Base-by-base conservation (phyloP, 2,888 invertebrate species). In the Anoncus sp. region DNA sequence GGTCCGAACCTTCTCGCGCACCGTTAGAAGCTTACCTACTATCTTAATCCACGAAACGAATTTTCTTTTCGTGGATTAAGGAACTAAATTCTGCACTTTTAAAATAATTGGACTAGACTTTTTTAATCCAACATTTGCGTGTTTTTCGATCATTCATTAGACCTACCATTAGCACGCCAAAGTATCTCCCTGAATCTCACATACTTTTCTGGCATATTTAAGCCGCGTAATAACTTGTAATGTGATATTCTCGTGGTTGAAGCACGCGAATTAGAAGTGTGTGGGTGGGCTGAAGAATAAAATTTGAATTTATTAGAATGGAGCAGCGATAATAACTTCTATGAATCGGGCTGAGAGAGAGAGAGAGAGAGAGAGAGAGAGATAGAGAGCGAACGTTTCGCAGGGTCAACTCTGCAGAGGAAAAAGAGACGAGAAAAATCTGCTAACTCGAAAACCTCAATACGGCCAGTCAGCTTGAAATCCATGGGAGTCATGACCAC, bases 291-390 rank as follows among this genome's bases (percentile, higher is more conserved):
- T 45, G 5, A 45, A 24, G 24, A 43, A 40, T 24, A 27, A 62
- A 43, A 62, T 62, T 62, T 62, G 60, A 45, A 62, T 62, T 47
- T 62, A 47, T 62, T 62, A 45, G 47, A 47, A 62, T 24, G 47
- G 24, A n/a, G 16, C 47, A 62, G 35, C 22, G 47, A 62, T 45
- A 60, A 18, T 22, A 45, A 31, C 27, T 24, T 31, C 18, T 22
- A 27, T 22, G 24, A 45, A 27, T 27, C 22, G 7, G 62, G 12
- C 31, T 20, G 47, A 20, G 20, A 20, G 47, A 10, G 47, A 47
- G n/a, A 20, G 9, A 20, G 47, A 47, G 47, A 47, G 47, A 47
- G 22, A 60, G 24, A 43, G 60, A 45, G 45, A 16, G 16, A 45
- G 47, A 47, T 18, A 20, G 47, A 10, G 47, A 47, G n/a, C 9